Base-by-base conservation (phyloP, 2,113 vertebrate species). In the Saiga tatarica region DNA sequence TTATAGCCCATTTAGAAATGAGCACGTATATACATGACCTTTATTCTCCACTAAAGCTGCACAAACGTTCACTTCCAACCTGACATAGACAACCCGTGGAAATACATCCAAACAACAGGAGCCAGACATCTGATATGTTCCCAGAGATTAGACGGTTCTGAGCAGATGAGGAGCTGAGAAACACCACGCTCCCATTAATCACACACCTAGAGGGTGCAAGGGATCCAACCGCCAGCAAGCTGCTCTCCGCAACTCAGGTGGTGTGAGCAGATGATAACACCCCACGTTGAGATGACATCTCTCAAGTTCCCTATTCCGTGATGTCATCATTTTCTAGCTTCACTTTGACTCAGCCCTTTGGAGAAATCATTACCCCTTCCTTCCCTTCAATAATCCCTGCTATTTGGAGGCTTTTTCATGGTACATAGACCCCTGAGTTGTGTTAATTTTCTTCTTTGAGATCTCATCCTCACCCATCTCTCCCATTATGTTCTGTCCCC, bases 11-110 rank as follows among this genome's bases (percentile, higher is more conserved):
- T 76, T 89, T 83, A 47, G 96, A 53, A 84, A 19, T 0, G 16
- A 95, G 94, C 98, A 97, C 97, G 91, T 93, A 97, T 1, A 26
- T 59, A 11, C 89, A 6, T 82, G 98, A 98, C 97, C 95, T 92
- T 96, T 97, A 94, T 15, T 92, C 96, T 83, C 95, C 85, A 47
- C 86, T 0, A 28, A 50, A 55, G 87, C 13, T 19, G 50, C 62
- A 9, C 67, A 3, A 62, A 55, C 11, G n/a, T 42, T 39, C 64
- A 0, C 5, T 1, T 64, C 78, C 94, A 85, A 2, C 64, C 92
- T 57, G 88, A 81, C 96, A 84, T 5, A 74, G 89, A 64, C 88
- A 60, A 79, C 85, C 39, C 0, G 14, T 14, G 85, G 88, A 55
- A 26, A 47, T 0, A 30, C 28, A 78, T 8, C 17, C 50, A 52